phyloP scores from a whole-genome alignment of 2,113 vertebrate genomes.

The Notarius lentiginosus region DNA sequence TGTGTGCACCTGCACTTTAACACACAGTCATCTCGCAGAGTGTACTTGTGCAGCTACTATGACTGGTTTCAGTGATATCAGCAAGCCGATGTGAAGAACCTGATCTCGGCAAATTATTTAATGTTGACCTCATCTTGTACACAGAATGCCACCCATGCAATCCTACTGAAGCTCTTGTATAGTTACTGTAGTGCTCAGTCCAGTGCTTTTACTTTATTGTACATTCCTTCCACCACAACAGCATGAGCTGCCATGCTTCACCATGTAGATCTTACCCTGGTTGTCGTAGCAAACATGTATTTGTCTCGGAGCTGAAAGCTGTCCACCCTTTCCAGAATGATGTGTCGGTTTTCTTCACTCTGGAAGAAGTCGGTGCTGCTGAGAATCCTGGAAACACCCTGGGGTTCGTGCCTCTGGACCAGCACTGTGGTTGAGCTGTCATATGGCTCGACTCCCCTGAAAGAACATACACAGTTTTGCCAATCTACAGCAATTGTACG shows the following conservation, averaged over 20 bases:
- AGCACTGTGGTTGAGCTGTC: conserved; percentile 85
- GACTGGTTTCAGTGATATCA: not conserved
- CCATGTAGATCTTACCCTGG: conserved; percentile 76
- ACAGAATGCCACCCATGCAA: not conserved
- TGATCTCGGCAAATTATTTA: not conserved
- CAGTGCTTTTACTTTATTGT: not conserved
- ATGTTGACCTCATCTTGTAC: not conserved
- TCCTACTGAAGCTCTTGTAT: not conserved
- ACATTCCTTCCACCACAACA: not conserved
- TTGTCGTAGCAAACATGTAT: conserved; percentile 95
- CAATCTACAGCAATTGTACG: not conserved
- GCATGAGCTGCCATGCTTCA: not conserved
- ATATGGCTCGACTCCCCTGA: conserved; percentile 89
- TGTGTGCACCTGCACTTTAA: not conserved
- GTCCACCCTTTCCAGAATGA: conserved; percentile 87
- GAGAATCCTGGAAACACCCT: conserved; percentile 83
- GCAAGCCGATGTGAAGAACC: not conserved
- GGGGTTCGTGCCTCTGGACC: conserved; percentile 89
- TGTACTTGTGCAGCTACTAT: not conserved
- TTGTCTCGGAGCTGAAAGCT: conserved; percentile 96
- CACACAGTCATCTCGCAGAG: no score
- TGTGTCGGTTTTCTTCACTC: conserved; percentile 81
- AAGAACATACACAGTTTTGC: not conserved
- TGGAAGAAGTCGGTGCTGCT: conserved; percentile 96
- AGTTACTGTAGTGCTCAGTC: not conserved